Evolutionary conservation across 2,113 vertebrate genomes (phyloP).

Genomic region (Kryptolebias marmoratus): DNA sequence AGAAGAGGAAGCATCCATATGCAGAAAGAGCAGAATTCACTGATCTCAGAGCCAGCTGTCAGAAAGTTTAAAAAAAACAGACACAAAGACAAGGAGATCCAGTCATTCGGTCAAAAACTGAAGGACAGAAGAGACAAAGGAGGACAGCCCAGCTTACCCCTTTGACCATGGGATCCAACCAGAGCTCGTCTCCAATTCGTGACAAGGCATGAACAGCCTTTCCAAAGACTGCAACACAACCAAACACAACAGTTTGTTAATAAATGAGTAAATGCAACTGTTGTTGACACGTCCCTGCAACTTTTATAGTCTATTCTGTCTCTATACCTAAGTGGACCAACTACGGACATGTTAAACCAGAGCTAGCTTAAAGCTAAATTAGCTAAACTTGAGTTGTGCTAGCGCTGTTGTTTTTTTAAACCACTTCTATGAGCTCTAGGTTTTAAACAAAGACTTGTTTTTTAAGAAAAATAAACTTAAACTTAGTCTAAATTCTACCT

Average conservation of each 20-base stretch:
- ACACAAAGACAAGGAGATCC: not conserved
- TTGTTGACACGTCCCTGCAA: too few relatives aligned
- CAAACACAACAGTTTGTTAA: not conserved
- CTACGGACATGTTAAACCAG: not conserved
- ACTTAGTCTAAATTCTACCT: constrained; percentile 52
- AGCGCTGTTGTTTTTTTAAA: not conserved
- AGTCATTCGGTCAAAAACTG: not conserved
- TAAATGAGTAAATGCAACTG: not conserved
- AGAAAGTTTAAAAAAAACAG: constrained; percentile 3
- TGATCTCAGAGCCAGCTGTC: constrained; percentile 88
- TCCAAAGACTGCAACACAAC: constrained; percentile 84
- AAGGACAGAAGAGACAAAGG: not conserved
- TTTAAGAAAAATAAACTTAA: not conserved
- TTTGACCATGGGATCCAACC: constrained; percentile 88
- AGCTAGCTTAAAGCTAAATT: not conserved
- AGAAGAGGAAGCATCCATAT: constrained; percentile 89
- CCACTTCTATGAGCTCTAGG: not conserved
- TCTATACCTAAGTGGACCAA: not conserved
- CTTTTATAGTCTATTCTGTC: not conserved
- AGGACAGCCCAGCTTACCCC: constrained; percentile 83
- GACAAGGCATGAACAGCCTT: constrained; percentile 90
- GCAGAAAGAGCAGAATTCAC: constrained; percentile 90
- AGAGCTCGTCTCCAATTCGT: constrained; percentile 88
- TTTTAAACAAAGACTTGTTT: not conserved
- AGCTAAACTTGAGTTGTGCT: not conserved